Conservation (phyloP, 2,888 invertebrate genomes). For the Tyria jacobaeae region DNA sequence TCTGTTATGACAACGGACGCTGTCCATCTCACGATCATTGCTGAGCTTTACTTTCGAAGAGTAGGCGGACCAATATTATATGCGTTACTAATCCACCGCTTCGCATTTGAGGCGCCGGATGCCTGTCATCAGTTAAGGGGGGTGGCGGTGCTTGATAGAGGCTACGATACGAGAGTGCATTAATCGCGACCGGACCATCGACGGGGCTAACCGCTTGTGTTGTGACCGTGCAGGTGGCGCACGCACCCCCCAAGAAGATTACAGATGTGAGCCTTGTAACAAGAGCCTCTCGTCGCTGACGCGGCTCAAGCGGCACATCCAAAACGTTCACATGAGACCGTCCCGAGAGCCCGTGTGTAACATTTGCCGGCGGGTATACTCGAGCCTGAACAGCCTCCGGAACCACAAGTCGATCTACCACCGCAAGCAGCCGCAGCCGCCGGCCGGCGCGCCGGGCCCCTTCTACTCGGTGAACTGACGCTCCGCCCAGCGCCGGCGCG, state of each 20-base stretch:
- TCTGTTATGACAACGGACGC: constrained; percentile 61
- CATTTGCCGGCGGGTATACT: constrained; percentile 96
- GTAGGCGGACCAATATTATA: constrained; percentile 64
- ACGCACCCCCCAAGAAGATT: constrained; percentile 93
- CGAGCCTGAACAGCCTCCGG: constrained; percentile 95
- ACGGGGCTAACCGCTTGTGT: constrained; percentile 85
- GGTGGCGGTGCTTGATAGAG: constrained; percentile 85
- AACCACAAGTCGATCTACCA: constrained; percentile 98
- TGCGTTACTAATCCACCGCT: constrained; percentile 80
- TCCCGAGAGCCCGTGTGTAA: constrained; percentile 96
- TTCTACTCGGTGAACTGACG: constrained; percentile 83
- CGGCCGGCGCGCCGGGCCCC: constrained; percentile 72
- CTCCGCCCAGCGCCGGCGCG: constrained; percentile 52
- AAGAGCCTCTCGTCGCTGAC: constrained; percentile 95
- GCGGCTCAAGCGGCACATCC: constrained; percentile 95
- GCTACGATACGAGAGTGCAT: constrained; percentile 85
- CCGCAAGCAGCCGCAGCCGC: constrained; percentile 91
- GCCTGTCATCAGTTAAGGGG: constrained; percentile 79
- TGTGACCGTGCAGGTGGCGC: constrained; percentile 88
- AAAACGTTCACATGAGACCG: constrained; percentile 96
- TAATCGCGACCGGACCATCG: constrained; percentile 83
- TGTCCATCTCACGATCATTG: constrained; percentile 66
- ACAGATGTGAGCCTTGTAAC: constrained; percentile 96
- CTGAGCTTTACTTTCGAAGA: constrained; percentile 72
- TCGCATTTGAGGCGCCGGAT: constrained; percentile 73